Percentiles rank a stretch among this genome's conserved stretches.
These are phyloP conservation scores for Tricholaema leucomelas DNA, from an alignment of 2,113 vertebrate species.

Conservation along the genomic window DNA sequence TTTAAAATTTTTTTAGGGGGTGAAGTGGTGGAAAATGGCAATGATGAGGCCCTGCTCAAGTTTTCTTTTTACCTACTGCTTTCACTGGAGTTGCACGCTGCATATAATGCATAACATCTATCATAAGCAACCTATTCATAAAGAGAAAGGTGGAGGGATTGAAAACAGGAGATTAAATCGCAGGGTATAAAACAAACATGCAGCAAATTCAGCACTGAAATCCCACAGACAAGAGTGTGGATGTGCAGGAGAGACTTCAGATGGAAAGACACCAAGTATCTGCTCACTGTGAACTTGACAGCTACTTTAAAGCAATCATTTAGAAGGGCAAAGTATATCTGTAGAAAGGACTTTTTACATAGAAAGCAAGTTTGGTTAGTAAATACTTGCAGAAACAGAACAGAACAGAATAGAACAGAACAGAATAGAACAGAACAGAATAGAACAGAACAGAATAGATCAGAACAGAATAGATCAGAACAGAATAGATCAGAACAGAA, in stretches of 20 bases:
- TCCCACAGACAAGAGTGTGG: not conserved
- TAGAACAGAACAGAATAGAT: too few species aligned
- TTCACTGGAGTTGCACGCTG: not conserved
- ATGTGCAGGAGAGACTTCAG: not conserved
- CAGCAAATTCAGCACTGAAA: not conserved
- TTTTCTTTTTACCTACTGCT: not conserved
- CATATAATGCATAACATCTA: not conserved
- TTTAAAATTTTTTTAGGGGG: not conserved
- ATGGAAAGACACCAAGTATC: not conserved
- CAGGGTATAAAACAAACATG: not conserved
- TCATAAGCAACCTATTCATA: not conserved
- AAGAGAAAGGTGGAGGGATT: slow-evolving; percentile 7
- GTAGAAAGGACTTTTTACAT: too few species aligned
- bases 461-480: too few species aligned
- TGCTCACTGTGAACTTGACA: not conserved
- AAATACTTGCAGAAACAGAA: too few species aligned
- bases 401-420: too few species aligned
- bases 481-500: too few species aligned
- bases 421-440: too few species aligned
- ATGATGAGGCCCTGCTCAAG: not conserved
- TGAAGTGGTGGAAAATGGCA: not conserved
- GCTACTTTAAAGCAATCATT: not conserved
- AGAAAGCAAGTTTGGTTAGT: too few species aligned
- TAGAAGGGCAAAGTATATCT: too few species aligned
- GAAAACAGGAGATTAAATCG: slow-evolving; percentile 5